Evolutionary conservation across 2,797 vertebrate species (phyloP), one percentile per base, ranked within the genome.

Genomic region (Melopsittacus undulatus): DNA sequence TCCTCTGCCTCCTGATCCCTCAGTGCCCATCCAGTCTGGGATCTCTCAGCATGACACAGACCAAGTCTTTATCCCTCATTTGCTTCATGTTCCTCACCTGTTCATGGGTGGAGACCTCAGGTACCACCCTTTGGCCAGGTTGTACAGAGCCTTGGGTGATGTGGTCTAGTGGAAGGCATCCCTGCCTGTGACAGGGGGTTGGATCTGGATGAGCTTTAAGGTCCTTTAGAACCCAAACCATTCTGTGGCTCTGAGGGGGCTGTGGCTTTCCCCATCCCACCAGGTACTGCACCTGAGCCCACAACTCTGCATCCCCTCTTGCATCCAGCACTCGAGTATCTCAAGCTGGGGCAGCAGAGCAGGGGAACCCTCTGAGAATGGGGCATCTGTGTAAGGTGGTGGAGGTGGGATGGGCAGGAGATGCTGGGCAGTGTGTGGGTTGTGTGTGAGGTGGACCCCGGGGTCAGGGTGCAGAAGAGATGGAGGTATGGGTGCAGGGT

Each of bases 401-500:
- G 49, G 34, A 48, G 32, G 11, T 43, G 32, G 46, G 23, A 32
- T 29, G 24, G 21, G 12, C 18, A 68, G 27, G 54, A 86, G 43
- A 61, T 11, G 5, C 48, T 49, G 17, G 26, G 46, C 36, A 67
- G 46, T 14, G 9, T 4, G 4, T 20, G 7, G 27, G 14, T 34
- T 76, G 43, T n/a, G 43, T n/a, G 24, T 2, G 0, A 5, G 7
- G n/a, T 42, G n/a, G 13, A 43, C 16, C 27, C 56, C 13, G 29
- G 22, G 21, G 36, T 54, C 1, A 2, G 38, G 6, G 14, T 30
- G 27, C 32, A 61, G 27, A 54, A 24, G 21, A 34, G 38, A 15
- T 4, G 1, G 30, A 29, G 38, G 29, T 3, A 1, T 0, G 0
- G 29, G 13, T 40, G 69, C 27, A 63, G 54, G 38, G 30, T 54